A percentile compares a stretch with the other conserved stretches of the same genome.
Conservation (phyloP, 2,888 invertebrate species). For the Diadegma fenestrale region DNA sequence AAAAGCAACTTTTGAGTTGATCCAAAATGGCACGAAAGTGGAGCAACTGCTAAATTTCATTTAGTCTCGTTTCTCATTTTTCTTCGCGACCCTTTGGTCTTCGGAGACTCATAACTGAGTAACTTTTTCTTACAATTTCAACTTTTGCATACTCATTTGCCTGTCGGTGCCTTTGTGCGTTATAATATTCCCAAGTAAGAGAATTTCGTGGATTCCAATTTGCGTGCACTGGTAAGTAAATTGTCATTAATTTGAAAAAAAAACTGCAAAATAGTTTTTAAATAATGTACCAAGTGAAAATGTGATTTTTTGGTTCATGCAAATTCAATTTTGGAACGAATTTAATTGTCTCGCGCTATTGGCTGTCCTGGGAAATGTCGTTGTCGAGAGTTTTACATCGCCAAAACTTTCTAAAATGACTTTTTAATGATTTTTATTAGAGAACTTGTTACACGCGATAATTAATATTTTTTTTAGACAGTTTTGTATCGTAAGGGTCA, state of each 20-base stretch:
- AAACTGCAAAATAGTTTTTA: too few relatives aligned
- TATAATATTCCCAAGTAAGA: not conserved
- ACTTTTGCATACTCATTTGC: not conserved
- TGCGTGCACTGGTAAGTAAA: too few relatives aligned
- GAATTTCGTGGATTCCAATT: not conserved
- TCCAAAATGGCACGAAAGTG: not conserved
- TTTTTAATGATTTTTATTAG: not conserved
- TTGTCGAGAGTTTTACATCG: too few relatives aligned
- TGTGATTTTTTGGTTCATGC: too few relatives aligned
- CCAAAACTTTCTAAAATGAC: too few relatives aligned
- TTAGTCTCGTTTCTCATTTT: not conserved
- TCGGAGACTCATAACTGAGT: not conserved
- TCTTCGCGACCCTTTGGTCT: not conserved
- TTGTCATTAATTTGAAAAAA: too few relatives aligned
- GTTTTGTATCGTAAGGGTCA: not conserved
- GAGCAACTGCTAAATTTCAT: not conserved
- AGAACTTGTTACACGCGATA: not conserved
- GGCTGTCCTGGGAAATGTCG: too few relatives aligned
- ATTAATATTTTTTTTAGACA: not conserved
- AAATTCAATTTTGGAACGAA: too few relatives aligned
- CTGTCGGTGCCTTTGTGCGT: not conserved
- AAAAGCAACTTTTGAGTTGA: not conserved
- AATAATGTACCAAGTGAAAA: too few relatives aligned
- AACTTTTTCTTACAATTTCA: not conserved
- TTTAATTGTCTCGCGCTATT: too few relatives aligned